A percentile compares a stretch with the other conserved stretches of the same genome.
phyloP scores from a whole-genome alignment of 53 echinoderm and acorn worm genomes.

The Stichopus horrens region DNA sequence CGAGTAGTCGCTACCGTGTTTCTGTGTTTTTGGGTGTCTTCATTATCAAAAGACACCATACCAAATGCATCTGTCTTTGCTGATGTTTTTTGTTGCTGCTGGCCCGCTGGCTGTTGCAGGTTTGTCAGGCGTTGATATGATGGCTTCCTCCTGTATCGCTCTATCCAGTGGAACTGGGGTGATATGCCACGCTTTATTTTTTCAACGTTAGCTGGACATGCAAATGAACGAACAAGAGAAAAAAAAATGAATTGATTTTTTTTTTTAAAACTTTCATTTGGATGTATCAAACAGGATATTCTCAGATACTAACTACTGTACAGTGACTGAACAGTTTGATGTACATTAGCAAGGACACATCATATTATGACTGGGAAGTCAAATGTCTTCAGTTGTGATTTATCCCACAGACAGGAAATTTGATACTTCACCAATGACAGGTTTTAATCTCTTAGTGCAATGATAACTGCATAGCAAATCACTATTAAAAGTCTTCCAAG shows the following conservation, averaged over 20 bases:
- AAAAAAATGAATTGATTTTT: not conserved
- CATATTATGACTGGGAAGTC: no score
- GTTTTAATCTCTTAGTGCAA: no score
- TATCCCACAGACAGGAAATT: no score
- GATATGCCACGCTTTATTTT: constrained; percentile 74
- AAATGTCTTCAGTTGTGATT: no score
- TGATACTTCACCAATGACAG: no score
- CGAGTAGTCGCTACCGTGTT: constrained; percentile 17
- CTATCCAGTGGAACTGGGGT: constrained; percentile 80
- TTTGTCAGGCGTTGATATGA: no score
- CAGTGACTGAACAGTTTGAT: no score
- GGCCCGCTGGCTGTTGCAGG: constrained; percentile 4
- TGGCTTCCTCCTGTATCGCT: constrained; percentile 61
- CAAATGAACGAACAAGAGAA: not conserved
- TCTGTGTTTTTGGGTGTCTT: not conserved
- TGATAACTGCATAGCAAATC: no score
- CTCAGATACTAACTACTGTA: no score
- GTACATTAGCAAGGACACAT: no score
- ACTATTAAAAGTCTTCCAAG: no score
- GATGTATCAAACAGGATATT: not conserved
- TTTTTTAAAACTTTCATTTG: not conserved
- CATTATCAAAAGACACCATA: constrained; percentile 62
- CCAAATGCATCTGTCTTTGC: constrained; percentile 64
- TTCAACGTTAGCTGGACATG: constrained; percentile 62
- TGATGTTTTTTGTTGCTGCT: not conserved